phyloP scores from a whole-genome alignment of 2,113 vertebrate genomes.

The Cochlearius cochlearius region DNA sequence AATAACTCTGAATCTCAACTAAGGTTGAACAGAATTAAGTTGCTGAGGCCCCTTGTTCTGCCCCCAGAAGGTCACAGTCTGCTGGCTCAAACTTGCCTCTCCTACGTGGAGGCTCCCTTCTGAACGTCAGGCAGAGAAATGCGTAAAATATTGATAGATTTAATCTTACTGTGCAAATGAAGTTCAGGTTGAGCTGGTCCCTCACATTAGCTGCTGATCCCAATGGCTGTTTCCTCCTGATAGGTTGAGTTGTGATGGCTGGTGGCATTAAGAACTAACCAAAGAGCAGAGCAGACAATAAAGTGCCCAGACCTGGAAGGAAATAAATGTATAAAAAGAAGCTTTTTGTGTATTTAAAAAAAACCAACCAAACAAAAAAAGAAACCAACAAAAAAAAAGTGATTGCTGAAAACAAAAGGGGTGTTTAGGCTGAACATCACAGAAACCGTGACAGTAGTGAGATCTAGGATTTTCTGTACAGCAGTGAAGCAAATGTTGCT shows the following conservation, averaged over 20 bases:
- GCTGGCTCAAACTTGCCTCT: background rate
- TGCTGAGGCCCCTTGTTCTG: background rate
- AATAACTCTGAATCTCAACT: background rate
- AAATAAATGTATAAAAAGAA: background rate
- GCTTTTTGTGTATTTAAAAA: background rate
- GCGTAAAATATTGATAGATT: conserved; percentile 43
- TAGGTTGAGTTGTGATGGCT: background rate
- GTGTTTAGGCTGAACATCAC: background rate
- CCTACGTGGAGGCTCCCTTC: background rate
- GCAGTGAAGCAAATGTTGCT: background rate
- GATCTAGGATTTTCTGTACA: background rate
- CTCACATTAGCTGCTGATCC: background rate
- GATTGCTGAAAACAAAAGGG: background rate
- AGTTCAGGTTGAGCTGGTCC: background rate
- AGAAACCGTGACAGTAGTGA: background rate
- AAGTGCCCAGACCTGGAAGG: background rate
- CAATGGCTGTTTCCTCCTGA: background rate
- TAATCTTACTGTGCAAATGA: conserved; percentile 8
- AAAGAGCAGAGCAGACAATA: background rate
- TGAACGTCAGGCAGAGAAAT: background rate
- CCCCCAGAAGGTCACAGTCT: background rate
- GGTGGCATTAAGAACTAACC: background rate
- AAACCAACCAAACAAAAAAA: no score
- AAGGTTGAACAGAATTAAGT: background rate
- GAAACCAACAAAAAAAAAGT: background rate